A percentile compares a stretch with the other conserved stretches of the same genome.
Conservation (phyloP, 1,140 invertebrate genomes). For the Sarcophaga peregrina region DNA sequence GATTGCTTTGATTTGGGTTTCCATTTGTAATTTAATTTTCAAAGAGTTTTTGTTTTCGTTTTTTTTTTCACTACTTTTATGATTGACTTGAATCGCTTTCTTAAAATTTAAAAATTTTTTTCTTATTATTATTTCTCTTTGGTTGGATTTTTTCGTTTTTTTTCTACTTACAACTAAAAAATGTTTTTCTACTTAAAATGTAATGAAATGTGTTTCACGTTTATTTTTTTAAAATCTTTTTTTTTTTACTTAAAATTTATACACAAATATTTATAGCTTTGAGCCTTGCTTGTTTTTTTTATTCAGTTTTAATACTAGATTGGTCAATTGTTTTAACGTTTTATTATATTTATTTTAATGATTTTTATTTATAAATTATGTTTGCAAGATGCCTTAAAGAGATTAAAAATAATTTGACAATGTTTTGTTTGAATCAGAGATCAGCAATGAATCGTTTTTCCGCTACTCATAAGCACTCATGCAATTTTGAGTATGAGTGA, state of each 20-base stretch:
- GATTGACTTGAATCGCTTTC: constrained; percentile 39
- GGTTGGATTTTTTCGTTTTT: not conserved
- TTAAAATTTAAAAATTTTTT: not conserved
- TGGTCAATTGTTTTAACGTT: constrained; percentile 25
- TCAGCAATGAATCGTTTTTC: too few species aligned
- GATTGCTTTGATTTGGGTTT: not conserved
- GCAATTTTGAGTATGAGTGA: too few species aligned
- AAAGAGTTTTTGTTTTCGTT: not conserved
- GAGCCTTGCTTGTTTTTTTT: not conserved
- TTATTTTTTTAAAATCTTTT: not conserved
- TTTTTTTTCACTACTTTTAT: constrained; percentile 26
- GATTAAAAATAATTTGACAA: too few species aligned
- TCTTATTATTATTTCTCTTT: not conserved
- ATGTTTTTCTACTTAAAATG: not conserved
- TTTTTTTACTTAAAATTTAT: constrained; percentile 18
- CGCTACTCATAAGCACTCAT: too few species aligned
- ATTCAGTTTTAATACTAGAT: not conserved
- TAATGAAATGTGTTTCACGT: not conserved
- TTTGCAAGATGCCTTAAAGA: too few species aligned
- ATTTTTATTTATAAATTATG: not conserved
- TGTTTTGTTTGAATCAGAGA: too few species aligned
- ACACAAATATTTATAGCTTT: constrained; percentile 29
- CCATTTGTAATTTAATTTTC: constrained; percentile 15
- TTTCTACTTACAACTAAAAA: constrained; percentile 20
- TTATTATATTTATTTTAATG: not conserved